phyloP scores from a whole-genome alignment of 2,113 vertebrate genomes.

The Ascaphus truei region DNA sequence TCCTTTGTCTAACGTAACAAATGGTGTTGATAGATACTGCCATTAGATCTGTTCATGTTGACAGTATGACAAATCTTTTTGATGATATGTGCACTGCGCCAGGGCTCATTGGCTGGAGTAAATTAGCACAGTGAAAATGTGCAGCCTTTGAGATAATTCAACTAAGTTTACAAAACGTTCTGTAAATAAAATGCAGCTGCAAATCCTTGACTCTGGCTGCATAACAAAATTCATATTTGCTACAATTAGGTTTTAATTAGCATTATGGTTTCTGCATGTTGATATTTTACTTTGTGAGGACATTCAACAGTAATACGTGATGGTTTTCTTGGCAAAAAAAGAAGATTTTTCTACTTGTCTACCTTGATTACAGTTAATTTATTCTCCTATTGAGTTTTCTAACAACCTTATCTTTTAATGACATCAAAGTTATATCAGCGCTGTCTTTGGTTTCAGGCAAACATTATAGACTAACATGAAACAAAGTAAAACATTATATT shows the following conservation, averaged over 20 bases:
- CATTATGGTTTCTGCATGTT: neutral
- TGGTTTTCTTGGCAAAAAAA: neutral
- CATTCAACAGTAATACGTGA: neutral
- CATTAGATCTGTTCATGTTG: neutral
- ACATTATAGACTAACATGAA: too few species aligned
- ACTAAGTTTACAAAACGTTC: slow-evolving; percentile 16
- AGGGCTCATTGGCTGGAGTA: neutral
- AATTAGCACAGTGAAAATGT: slow-evolving; percentile 18
- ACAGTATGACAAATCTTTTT: neutral
- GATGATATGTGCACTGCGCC: neutral
- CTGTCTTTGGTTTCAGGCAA: too few species aligned
- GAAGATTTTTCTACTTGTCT: neutral
- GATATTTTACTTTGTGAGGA: neutral
- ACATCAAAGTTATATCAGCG: too few species aligned
- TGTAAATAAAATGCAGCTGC: slow-evolving; percentile 23
- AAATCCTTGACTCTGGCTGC: slow-evolving; percentile 9
- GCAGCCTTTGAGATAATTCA: slow-evolving; percentile 28
- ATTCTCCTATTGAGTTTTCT: neutral
- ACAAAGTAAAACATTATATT: too few species aligned
- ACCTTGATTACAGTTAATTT: neutral
- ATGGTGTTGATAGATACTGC: neutral
- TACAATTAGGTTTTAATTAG: slow-evolving; percentile 26
- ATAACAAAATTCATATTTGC: slow-evolving; percentile 24
- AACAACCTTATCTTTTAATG: too few species aligned
- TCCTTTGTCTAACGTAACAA: neutral